Base-by-base conservation (phyloP, 2,888 invertebrate genomes). In the Andrena dorsata region DNA sequence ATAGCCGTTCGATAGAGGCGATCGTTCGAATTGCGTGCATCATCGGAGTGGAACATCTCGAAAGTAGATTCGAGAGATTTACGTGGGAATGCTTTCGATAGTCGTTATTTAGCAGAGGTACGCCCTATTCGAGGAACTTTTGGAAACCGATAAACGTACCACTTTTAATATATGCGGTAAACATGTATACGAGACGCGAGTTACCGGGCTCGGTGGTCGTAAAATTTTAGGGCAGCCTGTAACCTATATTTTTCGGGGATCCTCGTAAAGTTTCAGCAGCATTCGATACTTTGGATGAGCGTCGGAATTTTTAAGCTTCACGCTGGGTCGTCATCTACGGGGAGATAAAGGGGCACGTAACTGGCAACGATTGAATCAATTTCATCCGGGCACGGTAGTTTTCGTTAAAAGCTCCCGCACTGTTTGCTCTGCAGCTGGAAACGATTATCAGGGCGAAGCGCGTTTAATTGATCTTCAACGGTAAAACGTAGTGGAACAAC, bases 401-500 rank as follows among this genome's bases (percentile, higher is more conserved):
- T 63, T 23, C 20, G n/a, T 23, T 20, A 41, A 16, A 23, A 64
- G 23, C 30, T n/a, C 47, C 41, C 5, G 1, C 30, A 8, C 13
- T 35, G 13, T 49, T 26, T 26, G 26, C 47, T 32, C 32, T 10
- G 56, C 35, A 60, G 64, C 30, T 35, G 47, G 6, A 32, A 49
- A 65, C 28, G 63, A 47, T 49, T 32, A 32, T 41, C 61, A 58
- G 35, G 35, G 41, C 35, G 1, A 56, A 23, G 16, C 61, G 49
- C 49, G 69, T 75, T 72, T 75, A 75, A 72, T 61, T 75, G 66
- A 75, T 51, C 70, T 60, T 60, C 30, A 35, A 69, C 75, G 71
- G 64, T 71, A 20, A 63, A 74, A 73, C 61, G 75, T 75, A 73
- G 83, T 56, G 83, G 84, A 83, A 79, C 76, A 83, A 83, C 79